These are phyloP conservation scores for cattle (Bos taurus) DNA, from an alignment of 2,113 vertebrate species.

Conservation along the genomic window DNA sequence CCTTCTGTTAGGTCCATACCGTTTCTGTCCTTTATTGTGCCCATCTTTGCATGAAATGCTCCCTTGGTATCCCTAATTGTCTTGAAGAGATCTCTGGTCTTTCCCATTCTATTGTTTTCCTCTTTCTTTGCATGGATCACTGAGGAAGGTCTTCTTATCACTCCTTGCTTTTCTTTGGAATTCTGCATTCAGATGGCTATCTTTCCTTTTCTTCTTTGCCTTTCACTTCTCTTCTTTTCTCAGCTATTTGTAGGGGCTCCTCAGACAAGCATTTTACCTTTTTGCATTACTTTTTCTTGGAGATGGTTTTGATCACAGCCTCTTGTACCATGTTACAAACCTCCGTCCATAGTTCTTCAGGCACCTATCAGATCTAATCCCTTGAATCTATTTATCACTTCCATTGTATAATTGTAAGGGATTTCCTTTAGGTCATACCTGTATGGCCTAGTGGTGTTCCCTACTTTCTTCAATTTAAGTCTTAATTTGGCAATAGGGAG, in stretches of 20 bases:
- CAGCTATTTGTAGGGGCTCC: neutral
- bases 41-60: neutral
- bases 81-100: neutral
- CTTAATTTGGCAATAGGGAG: neutral
- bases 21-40: neutral
- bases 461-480: neutral
- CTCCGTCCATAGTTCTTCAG: neutral
- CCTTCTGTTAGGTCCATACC: neutral
- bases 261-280: neutral
- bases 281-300: neutral
- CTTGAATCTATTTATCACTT: neutral
- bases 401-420: neutral
- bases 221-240: neutral
- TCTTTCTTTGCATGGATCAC: neutral
- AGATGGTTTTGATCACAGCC: neutral
- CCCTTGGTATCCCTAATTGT: neutral
- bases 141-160: neutral
- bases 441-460: neutral
- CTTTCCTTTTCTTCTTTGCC: neutral
- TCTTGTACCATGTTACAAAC: neutral
- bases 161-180: neutral
- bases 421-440: neutral
- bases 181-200: neutral
- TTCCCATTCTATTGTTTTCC: neutral
- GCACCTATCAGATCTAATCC: neutral